Evolutionary conservation across 2,113 vertebrate species (phyloP).

Genomic region (Philantomba maxwellii): DNA sequence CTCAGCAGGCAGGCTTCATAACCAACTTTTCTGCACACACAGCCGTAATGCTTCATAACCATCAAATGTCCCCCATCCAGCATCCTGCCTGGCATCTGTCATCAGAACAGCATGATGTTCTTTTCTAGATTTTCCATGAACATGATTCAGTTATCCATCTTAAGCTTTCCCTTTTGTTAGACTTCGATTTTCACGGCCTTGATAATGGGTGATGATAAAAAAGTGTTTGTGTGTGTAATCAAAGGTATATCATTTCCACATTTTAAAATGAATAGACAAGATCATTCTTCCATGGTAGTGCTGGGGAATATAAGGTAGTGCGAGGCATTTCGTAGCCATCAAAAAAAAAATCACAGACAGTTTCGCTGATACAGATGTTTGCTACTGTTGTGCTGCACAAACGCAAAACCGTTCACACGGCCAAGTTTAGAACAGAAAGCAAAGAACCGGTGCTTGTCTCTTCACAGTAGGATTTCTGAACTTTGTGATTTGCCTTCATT

Average conservation of each 20-base stretch:
- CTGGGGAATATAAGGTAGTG: not conserved
- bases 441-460: not conserved
- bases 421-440: not conserved
- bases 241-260: not conserved
- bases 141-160: not conserved
- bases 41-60: not conserved
- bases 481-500: constrained; percentile 20
- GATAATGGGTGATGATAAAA: constrained; percentile 11
- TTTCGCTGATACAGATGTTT: not conserved
- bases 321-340: not conserved
- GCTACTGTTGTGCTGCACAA: not conserved
- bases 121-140: not conserved
- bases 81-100: not conserved
- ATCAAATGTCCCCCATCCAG: fast-evolving
- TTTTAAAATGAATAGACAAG: not conserved
- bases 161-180: not conserved
- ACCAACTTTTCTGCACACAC: not conserved
- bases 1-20: not conserved
- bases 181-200: not conserved
- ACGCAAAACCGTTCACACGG: not conserved
- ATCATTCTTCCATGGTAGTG: not conserved
- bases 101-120: not conserved
- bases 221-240: not conserved
- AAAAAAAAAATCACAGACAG: not conserved
- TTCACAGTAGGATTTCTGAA: constrained; percentile 41